phyloP scores from a whole-genome alignment of 2,888 invertebrate species.

The Sinopyrophorus schimmeli region DNA sequence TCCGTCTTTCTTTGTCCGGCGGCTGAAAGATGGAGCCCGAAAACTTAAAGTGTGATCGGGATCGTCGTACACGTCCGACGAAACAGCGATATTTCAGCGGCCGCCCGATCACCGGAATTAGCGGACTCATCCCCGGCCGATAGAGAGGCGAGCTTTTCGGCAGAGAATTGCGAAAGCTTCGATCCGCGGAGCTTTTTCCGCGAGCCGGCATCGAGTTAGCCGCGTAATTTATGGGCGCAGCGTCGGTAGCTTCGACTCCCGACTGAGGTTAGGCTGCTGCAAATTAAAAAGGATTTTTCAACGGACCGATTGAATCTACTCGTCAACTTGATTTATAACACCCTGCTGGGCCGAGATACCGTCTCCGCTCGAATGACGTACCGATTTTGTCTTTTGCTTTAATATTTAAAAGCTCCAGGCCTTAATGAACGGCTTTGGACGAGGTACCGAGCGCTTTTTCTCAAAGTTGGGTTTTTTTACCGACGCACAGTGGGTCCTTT shows the following conservation, averaged over 20 bases:
- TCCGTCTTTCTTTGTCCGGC: slow-evolving; percentile 27
- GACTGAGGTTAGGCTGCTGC: slow-evolving; percentile 52
- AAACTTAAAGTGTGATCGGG: slow-evolving; percentile 23
- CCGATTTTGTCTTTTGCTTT: slow-evolving; percentile 19
- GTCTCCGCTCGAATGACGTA: slow-evolving; percentile 17
- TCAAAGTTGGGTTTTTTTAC: no score
- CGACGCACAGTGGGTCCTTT: no score
- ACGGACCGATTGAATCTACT: slow-evolving; percentile 53
- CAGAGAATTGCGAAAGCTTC: slow-evolving; percentile 30
- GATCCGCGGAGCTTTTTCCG: slow-evolving; percentile 34
- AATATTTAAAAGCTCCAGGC: no score
- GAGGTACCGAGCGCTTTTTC: no score
- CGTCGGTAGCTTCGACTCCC: slow-evolving; percentile 45
- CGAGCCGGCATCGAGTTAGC: slow-evolving; percentile 38
- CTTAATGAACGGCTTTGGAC: no score
- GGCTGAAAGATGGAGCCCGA: slow-evolving; percentile 8
- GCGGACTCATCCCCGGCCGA: slow-evolving; percentile 26
- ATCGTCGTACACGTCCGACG: slow-evolving; percentile 21
- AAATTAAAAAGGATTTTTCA: slow-evolving; percentile 55
- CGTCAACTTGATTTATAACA: slow-evolving; percentile 50
- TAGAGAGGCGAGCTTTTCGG: slow-evolving; percentile 26
- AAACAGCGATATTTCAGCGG: slow-evolving; percentile 26
- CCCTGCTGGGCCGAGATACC: slow-evolving; percentile 28
- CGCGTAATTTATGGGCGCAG: slow-evolving; percentile 49
- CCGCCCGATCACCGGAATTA: slow-evolving; percentile 29